phyloP scores from a whole-genome alignment of 2,113 vertebrate species.

The Hyaena hyaena region DNA sequence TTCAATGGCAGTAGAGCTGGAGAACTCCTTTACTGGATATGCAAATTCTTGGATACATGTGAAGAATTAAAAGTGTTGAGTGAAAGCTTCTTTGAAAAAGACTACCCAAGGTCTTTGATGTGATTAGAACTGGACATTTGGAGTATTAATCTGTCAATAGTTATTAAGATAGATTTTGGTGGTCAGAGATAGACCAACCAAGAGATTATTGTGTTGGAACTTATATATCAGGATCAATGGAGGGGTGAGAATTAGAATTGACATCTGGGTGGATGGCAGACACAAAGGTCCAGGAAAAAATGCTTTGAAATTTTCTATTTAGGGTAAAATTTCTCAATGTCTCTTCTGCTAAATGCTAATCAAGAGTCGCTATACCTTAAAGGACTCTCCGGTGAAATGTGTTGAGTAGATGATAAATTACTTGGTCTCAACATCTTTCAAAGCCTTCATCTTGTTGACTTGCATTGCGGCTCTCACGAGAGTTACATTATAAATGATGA shows the following conservation, averaged over 20 bases:
- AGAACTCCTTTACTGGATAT: background rate
- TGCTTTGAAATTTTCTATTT: background rate
- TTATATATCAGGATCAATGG: background rate
- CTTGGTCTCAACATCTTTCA: background rate
- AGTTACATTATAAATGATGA: background rate
- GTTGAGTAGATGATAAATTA: conserved; percentile 7
- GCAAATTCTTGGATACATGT: background rate
- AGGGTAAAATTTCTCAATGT: background rate
- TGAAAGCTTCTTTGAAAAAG: background rate
- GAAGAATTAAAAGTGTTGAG: background rate
- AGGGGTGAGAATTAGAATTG: background rate
- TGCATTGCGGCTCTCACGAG: background rate
- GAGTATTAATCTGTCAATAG: background rate
- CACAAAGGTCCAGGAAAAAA: background rate
- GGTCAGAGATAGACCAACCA: background rate
- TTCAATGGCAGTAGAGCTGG: background rate
- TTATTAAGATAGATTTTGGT: background rate
- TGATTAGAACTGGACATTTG: background rate
- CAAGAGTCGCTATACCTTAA: background rate
- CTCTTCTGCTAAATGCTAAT: background rate
- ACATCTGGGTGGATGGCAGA: background rate
- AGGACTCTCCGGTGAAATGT: background rate
- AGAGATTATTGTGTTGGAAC: background rate
- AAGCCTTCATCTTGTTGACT: background rate
- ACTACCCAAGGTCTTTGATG: background rate